Evolutionary conservation across 2,888 invertebrate species (phyloP).

Genomic region (Invenusta paracnida): DNA sequence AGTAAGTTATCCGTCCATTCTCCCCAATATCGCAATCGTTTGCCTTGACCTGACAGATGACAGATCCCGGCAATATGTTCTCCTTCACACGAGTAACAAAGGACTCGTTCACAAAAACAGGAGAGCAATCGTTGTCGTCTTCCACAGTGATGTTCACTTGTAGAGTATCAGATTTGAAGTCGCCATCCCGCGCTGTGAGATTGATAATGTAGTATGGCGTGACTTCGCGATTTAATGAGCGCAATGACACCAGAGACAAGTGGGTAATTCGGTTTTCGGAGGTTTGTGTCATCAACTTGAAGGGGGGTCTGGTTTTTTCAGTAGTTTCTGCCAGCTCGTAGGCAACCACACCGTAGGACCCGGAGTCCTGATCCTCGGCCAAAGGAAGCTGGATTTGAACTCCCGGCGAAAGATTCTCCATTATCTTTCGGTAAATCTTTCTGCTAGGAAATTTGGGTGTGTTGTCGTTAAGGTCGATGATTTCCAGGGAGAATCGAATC

Average conservation of each 20-base stretch:
- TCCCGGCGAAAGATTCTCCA: not conserved
- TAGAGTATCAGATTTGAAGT: not conserved
- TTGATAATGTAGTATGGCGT: not conserved
- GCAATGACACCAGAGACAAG: not conserved
- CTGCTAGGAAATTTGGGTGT: slow-evolving; percentile 4
- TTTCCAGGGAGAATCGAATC: not conserved
- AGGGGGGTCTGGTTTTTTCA: not conserved
- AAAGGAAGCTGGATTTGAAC: not conserved
- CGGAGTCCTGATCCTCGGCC: slow-evolving; percentile 1
- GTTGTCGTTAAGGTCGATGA: slow-evolving; percentile 13
- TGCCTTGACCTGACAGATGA: not conserved
- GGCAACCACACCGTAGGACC: not conserved
- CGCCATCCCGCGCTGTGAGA: not conserved
- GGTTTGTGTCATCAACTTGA: not conserved
- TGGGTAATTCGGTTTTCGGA: not conserved
- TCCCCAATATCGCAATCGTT: not conserved
- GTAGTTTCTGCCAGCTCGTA: not conserved
- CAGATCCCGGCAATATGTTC: not conserved
- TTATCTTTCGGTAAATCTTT: not conserved
- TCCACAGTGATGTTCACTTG: not conserved
- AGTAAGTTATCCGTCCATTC: slow-evolving; percentile 8
- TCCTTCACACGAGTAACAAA: slow-evolving; percentile 6
- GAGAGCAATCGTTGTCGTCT: slow-evolving; percentile 20
- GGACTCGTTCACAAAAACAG: not conserved
- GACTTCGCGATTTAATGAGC: not conserved